These are phyloP conservation scores for Andricus quercusramuli DNA, from an alignment of 2,888 invertebrate species.

Conservation along the genomic window DNA sequence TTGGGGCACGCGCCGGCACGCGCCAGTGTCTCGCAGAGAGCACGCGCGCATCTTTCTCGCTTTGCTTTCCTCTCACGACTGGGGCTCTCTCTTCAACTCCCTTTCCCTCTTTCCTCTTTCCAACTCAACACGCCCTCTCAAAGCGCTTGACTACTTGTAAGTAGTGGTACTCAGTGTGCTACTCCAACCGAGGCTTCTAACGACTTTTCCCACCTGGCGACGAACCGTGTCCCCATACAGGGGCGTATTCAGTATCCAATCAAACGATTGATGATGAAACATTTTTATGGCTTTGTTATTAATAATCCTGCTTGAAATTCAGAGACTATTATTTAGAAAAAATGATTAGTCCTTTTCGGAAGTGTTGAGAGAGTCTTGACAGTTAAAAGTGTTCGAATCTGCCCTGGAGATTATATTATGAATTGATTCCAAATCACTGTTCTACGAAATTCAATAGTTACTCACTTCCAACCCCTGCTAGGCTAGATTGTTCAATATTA, in stretches of 20 bases:
- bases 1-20: constrained; percentile 59
- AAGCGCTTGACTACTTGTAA: constrained; percentile 57
- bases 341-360: neutral
- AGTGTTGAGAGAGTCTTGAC: neutral
- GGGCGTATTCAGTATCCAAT: constrained; percentile 4
- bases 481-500: neutral
- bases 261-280: neutral
- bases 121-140: constrained; percentile 54
- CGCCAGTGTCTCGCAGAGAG: constrained; percentile 51
- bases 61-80: constrained; percentile 44
- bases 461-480: neutral
- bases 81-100: constrained; percentile 34
- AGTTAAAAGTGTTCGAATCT: neutral
- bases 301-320: neutral
- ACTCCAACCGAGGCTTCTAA: constrained; percentile 54
- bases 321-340: neutral
- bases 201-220: constrained; percentile 56
- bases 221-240: constrained; percentile 47
- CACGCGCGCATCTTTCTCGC: constrained; percentile 51
- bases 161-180: constrained; percentile 45
- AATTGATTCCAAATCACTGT: neutral
- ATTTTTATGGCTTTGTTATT: neutral
- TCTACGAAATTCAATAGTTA: neutral
- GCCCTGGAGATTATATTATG: neutral
- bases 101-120: constrained; percentile 41